Evolutionary conservation across 1,140 invertebrate genomes (phyloP).

Genomic region (Drosophila ficusphila): DNA sequence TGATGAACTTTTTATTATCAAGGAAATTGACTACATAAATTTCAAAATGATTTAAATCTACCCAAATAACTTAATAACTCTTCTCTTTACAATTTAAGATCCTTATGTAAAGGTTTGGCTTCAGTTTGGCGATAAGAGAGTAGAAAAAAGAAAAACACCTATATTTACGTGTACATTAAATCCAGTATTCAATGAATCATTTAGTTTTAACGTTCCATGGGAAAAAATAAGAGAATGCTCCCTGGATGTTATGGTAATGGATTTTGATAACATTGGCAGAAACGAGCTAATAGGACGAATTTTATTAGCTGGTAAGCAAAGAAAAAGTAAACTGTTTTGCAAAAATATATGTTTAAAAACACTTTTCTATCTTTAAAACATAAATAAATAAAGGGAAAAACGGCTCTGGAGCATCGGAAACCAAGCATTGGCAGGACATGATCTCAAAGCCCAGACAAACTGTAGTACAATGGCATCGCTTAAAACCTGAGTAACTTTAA

Average conservation of each 20-base stretch:
- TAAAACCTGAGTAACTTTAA: slow-evolving; percentile 91
- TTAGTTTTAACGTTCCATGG: slow-evolving; percentile 96
- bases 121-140: slow-evolving; percentile 96
- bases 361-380: no score
- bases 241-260: slow-evolving; percentile 96
- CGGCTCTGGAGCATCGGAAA: slow-evolving; percentile 95
- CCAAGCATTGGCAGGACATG: slow-evolving; percentile 98
- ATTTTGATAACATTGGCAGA: slow-evolving; percentile 96
- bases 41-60: no score
- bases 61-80: background rate
- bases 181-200: slow-evolving; percentile 96
- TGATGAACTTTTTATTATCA: no score
- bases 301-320: slow-evolving; percentile 90
- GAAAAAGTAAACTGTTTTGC: background rate
- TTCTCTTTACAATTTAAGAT: slow-evolving; percentile 86
- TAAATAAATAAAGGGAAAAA: slow-evolving; percentile 89
- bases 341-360: background rate
- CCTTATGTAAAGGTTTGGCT: slow-evolving; percentile 98
- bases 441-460: slow-evolving; percentile 97
- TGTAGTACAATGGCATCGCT: slow-evolving; percentile 95
- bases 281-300: slow-evolving; percentile 97
- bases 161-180: slow-evolving; percentile 97
- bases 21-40: no score
- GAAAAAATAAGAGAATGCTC: slow-evolving; percentile 97
- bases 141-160: slow-evolving; percentile 98